Conservation (phyloP, 2,888 invertebrate genomes). For the Drosophila stalkeri region DNA sequence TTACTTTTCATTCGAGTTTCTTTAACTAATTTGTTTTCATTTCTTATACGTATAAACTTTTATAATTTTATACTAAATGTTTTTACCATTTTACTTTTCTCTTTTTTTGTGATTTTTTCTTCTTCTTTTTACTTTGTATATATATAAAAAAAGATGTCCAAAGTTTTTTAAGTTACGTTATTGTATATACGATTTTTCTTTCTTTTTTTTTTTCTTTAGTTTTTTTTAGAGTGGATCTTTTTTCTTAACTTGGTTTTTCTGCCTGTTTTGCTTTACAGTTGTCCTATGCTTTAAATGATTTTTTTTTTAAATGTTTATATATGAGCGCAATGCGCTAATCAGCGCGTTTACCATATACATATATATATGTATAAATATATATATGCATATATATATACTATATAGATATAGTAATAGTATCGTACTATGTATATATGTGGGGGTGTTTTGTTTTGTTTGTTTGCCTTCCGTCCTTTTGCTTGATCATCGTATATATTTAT, state of each 20-base stretch:
- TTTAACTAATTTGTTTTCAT: conserved; percentile 74
- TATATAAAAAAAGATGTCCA: conserved; percentile 83
- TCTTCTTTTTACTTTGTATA: conserved; percentile 71
- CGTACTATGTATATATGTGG: conserved; percentile 66
- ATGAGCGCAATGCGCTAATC: conserved; percentile 72
- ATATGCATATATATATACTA: conserved; percentile 66
- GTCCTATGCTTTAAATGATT: conserved; percentile 76
- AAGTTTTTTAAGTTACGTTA: conserved; percentile 81
- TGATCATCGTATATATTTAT: conserved; percentile 50
- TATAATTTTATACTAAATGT: conserved; percentile 83
- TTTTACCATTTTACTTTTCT: conserved; percentile 62
- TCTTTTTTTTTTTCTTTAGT: conserved; percentile 21
- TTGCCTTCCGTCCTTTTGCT: conserved; percentile 39
- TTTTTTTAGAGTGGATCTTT: conserved; percentile 54
- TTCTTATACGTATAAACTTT: conserved; percentile 83
- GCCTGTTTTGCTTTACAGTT: conserved; percentile 78
- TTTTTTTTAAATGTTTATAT: conserved; percentile 73
- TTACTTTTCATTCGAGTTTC: conserved; percentile 74
- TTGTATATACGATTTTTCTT: conserved; percentile 80
- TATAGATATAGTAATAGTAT: conserved; percentile 69
- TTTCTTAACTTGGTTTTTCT: conserved; percentile 49
- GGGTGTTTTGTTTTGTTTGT: conserved; percentile 56
- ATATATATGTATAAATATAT: conserved; percentile 55
- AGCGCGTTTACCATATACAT: conserved; percentile 60
- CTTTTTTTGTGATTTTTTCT: conserved; percentile 37